phyloP scores from a whole-genome alignment of 2,797 vertebrate species.

The Nasua narica region DNA sequence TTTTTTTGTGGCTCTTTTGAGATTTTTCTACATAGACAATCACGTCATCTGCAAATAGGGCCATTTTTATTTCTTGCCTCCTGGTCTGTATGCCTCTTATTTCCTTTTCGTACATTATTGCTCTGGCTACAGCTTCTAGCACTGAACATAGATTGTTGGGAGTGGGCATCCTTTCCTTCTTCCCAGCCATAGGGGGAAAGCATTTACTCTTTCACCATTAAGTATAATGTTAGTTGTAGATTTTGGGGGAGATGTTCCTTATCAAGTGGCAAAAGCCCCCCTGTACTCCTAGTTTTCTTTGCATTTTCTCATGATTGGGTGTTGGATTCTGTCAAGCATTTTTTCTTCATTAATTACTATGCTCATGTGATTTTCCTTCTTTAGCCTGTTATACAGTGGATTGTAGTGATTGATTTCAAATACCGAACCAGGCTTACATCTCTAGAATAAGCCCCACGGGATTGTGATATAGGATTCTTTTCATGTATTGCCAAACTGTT shows the following conservation, averaged over 20 bases:
- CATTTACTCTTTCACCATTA: background rate
- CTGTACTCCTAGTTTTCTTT: background rate
- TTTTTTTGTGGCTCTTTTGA: background rate
- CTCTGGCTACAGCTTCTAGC: background rate
- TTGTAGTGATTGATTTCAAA: background rate
- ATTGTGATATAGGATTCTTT: background rate
- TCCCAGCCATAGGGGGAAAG: background rate
- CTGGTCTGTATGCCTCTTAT: background rate
- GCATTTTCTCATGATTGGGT: background rate
- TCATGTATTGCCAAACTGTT: background rate
- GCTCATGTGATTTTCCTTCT: background rate
- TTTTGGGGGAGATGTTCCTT: background rate
- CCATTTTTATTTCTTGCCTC: background rate
- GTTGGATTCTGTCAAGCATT: background rate
- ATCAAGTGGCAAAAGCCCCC: background rate
- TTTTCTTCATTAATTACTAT: background rate
- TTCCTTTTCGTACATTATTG: slow-evolving; percentile 25
- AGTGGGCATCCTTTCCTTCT: background rate
- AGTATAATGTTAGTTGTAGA: background rate
- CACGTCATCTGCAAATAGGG: background rate
- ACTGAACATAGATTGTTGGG: background rate
- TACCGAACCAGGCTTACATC: background rate
- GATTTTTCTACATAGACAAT: background rate
- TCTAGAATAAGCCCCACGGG: background rate
- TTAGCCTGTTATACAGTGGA: background rate